A percentile compares a stretch with the other conserved stretches of the same genome.
These are phyloP conservation scores for Galaxias olidus DNA, from an alignment of 2,797 vertebrate genomes.

Conservation along the genomic window DNA sequence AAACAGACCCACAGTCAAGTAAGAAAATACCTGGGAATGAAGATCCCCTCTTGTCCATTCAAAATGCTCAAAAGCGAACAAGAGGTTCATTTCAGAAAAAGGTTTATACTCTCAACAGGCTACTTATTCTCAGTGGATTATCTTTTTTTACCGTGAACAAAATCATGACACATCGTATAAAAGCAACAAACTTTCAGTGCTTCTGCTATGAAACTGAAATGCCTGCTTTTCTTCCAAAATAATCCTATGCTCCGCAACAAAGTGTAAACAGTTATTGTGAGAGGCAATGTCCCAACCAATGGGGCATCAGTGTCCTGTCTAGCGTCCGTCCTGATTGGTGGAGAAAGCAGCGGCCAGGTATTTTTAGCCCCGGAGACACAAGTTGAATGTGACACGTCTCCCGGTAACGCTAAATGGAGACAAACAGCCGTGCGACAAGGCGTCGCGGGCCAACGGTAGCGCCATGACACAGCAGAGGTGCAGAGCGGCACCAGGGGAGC, in stretches of 20 bases:
- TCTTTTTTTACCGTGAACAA: too few species aligned
- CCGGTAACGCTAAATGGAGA: constrained; percentile 61
- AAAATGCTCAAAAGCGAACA: too few species aligned
- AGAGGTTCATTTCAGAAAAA: not conserved
- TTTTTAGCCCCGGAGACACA: constrained; percentile 55
- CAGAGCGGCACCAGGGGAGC: constrained; percentile 47
- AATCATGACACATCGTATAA: too few species aligned
- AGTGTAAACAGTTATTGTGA: too few species aligned
- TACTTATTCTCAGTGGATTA: too few species aligned
- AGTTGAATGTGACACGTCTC: constrained; percentile 49
- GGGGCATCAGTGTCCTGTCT: constrained; percentile 33
- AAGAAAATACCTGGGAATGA: too few species aligned
- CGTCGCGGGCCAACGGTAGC: constrained; percentile 39
- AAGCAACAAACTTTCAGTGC: not conserved
- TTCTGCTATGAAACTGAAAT: not conserved
- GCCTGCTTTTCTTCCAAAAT: too few species aligned
- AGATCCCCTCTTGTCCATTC: too few species aligned
- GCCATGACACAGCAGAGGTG: constrained; percentile 66
- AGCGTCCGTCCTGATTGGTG: constrained; percentile 40
- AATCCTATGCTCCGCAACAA: too few species aligned
- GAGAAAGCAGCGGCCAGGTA: constrained; percentile 26
- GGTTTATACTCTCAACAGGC: too few species aligned
- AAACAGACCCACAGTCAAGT: too few species aligned
- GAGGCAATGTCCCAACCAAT: constrained; percentile 32
- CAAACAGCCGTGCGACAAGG: constrained; percentile 52